phyloP scores from a whole-genome alignment of 2,888 invertebrate species.

The Liodrosophila aerea region DNA sequence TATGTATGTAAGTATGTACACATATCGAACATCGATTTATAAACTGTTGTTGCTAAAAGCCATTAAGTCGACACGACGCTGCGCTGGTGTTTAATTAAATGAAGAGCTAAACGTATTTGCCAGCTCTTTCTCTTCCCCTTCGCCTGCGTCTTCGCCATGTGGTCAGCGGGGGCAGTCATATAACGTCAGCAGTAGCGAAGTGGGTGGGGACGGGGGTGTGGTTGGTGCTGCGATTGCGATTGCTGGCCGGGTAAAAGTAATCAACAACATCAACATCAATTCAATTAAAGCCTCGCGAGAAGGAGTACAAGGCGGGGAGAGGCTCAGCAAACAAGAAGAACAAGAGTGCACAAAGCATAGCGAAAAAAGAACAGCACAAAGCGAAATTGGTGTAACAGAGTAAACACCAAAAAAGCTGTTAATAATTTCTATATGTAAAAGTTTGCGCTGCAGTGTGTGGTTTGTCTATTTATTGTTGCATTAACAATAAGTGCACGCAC shows the following conservation, averaged over 20 bases:
- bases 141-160: constrained; percentile 18
- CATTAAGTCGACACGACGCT: constrained; percentile 43
- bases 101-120: constrained; percentile 30
- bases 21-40: constrained; percentile 19
- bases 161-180: constrained; percentile 10
- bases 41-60: constrained; percentile 24
- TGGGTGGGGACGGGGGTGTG: not conserved
- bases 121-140: constrained; percentile 7
- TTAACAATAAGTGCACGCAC: not conserved
- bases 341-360: constrained; percentile 9
- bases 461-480: constrained; percentile 10
- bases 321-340: not conserved
- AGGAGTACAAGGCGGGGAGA: not conserved
- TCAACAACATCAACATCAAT: constrained; percentile 54
- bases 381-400: constrained; percentile 41
- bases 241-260: constrained; percentile 45
- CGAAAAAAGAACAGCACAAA: constrained; percentile 28
- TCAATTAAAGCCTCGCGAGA: constrained; percentile 49
- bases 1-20: not conserved
- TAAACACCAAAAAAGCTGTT: constrained; percentile 28
- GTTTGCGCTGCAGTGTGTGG: constrained; percentile 11
- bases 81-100: constrained; percentile 47
- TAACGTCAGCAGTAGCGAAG: constrained; percentile 7
- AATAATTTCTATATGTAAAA: constrained; percentile 20
- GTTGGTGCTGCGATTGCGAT: constrained; percentile 21